phyloP scores from a whole-genome alignment of 2,888 invertebrate species.

The Frankliniella intonsa region DNA sequence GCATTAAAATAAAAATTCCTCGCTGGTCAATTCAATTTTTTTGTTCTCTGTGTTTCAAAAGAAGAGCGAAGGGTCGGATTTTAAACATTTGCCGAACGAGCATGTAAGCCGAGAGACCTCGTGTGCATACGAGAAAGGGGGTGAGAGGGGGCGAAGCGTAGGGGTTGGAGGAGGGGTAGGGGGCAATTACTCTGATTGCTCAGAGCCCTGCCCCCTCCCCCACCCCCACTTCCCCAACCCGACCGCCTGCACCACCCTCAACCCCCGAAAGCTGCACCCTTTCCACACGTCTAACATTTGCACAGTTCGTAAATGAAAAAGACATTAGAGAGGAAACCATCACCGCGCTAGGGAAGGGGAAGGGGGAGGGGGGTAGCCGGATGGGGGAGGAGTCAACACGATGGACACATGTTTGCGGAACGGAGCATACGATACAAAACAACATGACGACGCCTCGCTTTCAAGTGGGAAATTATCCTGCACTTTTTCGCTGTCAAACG shows the following conservation, averaged over 20 bases:
- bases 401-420: background rate
- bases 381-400: background rate
- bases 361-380: background rate
- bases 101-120: too few relatives aligned
- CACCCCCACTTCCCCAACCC: background rate
- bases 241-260: background rate
- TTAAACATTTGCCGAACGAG: too few relatives aligned
- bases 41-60: too few relatives aligned
- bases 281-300: background rate
- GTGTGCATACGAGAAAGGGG: too few relatives aligned
- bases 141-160: background rate
- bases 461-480: too few relatives aligned
- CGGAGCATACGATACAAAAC: conserved; percentile 7
- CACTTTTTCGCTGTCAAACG: too few relatives aligned
- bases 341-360: background rate
- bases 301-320: conserved; percentile 29
- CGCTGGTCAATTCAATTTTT: too few relatives aligned
- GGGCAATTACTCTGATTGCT: conserved; percentile 6
- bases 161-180: background rate
- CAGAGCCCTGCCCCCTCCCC: background rate
- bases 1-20: background rate
- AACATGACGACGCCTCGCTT: too few relatives aligned
- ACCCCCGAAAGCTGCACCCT: background rate
- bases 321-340: background rate
- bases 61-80: too few relatives aligned